phyloP scores from a whole-genome alignment of 2,113 vertebrate genomes.

The Falco punctatus region DNA sequence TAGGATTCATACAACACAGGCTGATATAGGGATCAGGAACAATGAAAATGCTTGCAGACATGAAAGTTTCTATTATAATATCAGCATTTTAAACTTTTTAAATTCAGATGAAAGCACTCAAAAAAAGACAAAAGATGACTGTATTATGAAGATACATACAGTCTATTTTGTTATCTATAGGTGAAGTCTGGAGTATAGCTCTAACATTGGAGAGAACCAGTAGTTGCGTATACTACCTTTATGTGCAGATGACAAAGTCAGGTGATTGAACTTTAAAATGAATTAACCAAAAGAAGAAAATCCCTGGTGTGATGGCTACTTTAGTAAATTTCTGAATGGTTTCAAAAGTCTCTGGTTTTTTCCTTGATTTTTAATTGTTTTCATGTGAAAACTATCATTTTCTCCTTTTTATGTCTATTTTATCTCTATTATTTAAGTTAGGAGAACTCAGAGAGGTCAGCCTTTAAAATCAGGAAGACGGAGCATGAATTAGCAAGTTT shows the following conservation, averaged over 20 bases:
- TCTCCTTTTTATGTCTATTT: not conserved
- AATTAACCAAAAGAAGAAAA: not conserved
- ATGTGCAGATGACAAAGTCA: not conserved
- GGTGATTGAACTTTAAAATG: not conserved
- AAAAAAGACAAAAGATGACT: not conserved
- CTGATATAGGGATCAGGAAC: not conserved
- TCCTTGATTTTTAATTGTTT: not conserved
- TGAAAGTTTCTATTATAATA: not conserved
- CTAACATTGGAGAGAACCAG: not conserved
- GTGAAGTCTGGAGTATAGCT: not conserved
- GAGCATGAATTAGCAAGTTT: not conserved
- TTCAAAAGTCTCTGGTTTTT: not conserved
- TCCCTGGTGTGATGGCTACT: not conserved
- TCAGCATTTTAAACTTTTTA: not conserved
- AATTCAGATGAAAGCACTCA: not conserved
- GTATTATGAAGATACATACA: not conserved
- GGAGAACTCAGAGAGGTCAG: not conserved
- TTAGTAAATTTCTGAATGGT: not conserved
- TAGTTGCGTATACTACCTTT: not conserved
- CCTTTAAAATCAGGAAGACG: not conserved
- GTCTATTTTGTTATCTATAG: not conserved
- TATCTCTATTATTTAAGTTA: not conserved
- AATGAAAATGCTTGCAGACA: not conserved
- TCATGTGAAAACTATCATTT: not conserved
- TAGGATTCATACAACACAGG: not conserved